These are phyloP conservation scores for Psilopsiagon aymara DNA, from an alignment of 2,113 vertebrate species.

Conservation along the genomic window DNA sequence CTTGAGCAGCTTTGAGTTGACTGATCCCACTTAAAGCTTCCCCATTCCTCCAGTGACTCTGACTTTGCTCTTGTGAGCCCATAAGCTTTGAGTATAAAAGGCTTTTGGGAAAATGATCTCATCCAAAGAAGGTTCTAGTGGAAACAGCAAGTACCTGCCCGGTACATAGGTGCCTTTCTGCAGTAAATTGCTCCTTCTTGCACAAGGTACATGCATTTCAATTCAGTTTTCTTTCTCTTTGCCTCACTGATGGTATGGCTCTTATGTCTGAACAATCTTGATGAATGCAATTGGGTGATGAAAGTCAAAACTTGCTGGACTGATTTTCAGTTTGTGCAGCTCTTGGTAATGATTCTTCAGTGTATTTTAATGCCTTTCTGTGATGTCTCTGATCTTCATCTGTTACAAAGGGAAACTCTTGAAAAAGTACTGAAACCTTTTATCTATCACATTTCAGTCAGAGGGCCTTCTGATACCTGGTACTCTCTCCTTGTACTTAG, in stretches of 20 bases:
- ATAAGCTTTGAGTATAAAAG: not conserved
- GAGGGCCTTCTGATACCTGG: not conserved
- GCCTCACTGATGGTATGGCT: not conserved
- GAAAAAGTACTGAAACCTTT: not conserved
- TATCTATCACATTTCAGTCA: not conserved
- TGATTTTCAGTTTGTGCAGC: not conserved
- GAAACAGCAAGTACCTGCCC: not conserved
- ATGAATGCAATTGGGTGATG: not conserved
- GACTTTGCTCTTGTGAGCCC: not conserved
- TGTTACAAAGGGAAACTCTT: not conserved
- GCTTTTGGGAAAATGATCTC: not conserved
- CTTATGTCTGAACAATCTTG: not conserved
- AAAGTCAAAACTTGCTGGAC: not conserved
- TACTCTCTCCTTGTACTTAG: not conserved
- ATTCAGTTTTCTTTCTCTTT: not conserved
- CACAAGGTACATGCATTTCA: not conserved
- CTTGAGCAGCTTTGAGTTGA: not conserved
- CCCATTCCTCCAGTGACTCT: not conserved
- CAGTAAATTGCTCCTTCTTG: not conserved
- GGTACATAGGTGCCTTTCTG: not conserved
- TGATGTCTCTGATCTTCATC: not conserved
- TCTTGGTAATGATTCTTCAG: not conserved
- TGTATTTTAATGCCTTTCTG: not conserved
- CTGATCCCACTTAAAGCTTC: not conserved
- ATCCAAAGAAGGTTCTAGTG: not conserved